Conservation (phyloP, 2,888 invertebrate genomes). For the Plebejus melissa region DNA sequence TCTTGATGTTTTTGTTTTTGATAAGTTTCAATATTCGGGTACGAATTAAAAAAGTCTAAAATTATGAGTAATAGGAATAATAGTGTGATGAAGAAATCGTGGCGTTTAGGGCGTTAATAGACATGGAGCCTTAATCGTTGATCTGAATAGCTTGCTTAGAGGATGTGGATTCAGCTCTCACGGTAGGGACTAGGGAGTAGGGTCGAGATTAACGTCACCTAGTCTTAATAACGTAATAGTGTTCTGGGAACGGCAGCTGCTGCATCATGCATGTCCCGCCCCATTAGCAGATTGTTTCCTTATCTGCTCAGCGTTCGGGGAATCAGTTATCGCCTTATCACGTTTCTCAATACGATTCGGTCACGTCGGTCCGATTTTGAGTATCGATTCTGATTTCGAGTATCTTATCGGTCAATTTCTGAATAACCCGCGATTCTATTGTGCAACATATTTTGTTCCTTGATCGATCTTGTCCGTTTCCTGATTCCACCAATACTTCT, state of each 20-base stretch:
- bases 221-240: not conserved
- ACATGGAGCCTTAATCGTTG: too few relatives aligned
- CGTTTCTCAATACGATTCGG: not conserved
- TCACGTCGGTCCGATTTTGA: not conserved
- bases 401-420: conserved; percentile 24
- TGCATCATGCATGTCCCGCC: not conserved
- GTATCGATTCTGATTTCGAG: not conserved
- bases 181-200: not conserved
- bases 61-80: too few relatives aligned
- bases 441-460: not conserved
- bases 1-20: too few relatives aligned
- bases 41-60: too few relatives aligned
- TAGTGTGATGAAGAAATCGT: too few relatives aligned
- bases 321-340: conserved; percentile 3
- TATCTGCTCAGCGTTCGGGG: conserved; percentile 7
- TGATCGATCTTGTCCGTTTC: not conserved
- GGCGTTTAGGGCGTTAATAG: too few relatives aligned
- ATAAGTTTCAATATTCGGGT: too few relatives aligned
- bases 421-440: not conserved
- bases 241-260: conserved; percentile 16
- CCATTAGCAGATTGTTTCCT: conserved; percentile 10
- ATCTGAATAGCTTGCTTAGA: not conserved
- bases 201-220: conserved; percentile 1
- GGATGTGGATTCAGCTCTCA: not conserved
- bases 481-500: not conserved